Evolutionary conservation across 2,888 invertebrate species (phyloP).

Genomic region (Torymus aiolomorphi): DNA sequence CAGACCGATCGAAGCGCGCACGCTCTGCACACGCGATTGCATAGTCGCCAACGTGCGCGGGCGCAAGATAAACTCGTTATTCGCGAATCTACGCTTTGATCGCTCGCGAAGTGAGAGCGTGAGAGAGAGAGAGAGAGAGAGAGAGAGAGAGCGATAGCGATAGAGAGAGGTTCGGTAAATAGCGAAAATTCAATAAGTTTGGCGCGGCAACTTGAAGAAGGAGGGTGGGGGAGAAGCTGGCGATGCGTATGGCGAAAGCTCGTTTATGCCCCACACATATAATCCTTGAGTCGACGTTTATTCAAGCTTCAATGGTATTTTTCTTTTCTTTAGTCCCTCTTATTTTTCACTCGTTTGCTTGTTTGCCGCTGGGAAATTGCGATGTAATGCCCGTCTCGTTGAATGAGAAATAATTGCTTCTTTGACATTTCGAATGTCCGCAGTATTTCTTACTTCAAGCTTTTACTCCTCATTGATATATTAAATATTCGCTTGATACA

Average conservation of each 20-base stretch:
- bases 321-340: not conserved
- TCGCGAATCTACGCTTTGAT: constrained; percentile 63
- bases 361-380: too few species aligned
- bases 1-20: not conserved
- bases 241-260: too few species aligned
- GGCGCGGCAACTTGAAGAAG: not conserved
- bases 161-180: constrained; percentile 62
- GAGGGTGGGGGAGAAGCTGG: too few species aligned
- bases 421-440: too few species aligned
- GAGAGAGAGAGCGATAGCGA: constrained; percentile 42
- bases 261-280: too few species aligned
- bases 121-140: too few species aligned
- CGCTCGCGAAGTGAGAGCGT: constrained; percentile 35
- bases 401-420: too few species aligned
- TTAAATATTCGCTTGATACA: too few species aligned
- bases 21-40: constrained; percentile 35
- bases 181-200: constrained; percentile 64
- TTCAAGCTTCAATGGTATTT: not conserved
- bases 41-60: constrained; percentile 18
- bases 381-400: too few species aligned
- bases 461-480: too few species aligned
- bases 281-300: not conserved
- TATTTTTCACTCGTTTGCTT: not conserved
- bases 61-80: constrained; percentile 67
- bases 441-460: too few species aligned